These are phyloP conservation scores for Ptychochromis oligacanthus DNA, from an alignment of 2,113 vertebrate species.

Conservation along the genomic window DNA sequence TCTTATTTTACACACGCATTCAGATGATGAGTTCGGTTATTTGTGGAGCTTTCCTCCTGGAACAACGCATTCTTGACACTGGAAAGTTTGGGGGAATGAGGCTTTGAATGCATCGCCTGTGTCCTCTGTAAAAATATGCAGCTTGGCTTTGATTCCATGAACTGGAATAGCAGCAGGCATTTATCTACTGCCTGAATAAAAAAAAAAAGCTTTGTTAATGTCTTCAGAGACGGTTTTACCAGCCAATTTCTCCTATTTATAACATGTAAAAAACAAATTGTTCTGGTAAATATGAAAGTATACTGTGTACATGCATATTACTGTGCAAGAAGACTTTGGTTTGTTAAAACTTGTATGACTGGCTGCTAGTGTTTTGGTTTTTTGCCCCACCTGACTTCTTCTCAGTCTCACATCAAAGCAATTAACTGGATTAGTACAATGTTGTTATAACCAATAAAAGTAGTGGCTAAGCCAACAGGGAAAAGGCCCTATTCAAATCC, in stretches of 20 bases:
- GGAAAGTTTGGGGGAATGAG: slow-evolving; percentile 19
- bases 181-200: slow-evolving; percentile 3
- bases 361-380: not conserved
- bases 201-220: not conserved
- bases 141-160: slow-evolving; percentile 24
- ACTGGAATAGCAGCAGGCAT: slow-evolving; percentile 8
- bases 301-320: not conserved
- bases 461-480: not conserved
- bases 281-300: not conserved
- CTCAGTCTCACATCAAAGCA: no score
- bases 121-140: slow-evolving; percentile 21
- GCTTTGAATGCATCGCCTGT: slow-evolving; percentile 42
- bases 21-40: not conserved
- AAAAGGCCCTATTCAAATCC: not conserved
- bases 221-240: not conserved
- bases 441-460: not conserved
- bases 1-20: not conserved
- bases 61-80: not conserved
- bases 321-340: not conserved
- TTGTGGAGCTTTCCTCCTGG: not conserved
- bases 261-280: not conserved
- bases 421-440: not conserved
- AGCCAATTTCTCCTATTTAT: slow-evolving; percentile 8
- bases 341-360: not conserved
- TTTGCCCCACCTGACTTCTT: not conserved